Conservation (phyloP, 2,797 vertebrate genomes). For the Galaxias olidus region DNA sequence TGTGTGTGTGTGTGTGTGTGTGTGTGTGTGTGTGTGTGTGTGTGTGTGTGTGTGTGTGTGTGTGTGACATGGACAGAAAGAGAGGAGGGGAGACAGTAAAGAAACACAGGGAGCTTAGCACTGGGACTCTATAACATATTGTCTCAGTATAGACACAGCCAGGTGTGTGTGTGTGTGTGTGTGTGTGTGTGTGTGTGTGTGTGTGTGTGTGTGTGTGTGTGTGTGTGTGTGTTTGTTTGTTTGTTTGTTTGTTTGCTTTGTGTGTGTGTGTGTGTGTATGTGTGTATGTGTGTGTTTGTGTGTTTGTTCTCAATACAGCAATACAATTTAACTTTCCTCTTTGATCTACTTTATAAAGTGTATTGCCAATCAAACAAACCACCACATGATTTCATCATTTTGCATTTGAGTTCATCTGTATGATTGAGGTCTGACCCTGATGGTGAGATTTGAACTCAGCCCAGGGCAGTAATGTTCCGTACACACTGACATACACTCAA, state of each 20-base stretch:
- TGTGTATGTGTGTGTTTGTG: slow-evolving; percentile 41
- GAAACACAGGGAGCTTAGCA: not conserved
- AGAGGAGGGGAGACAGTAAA: not conserved
- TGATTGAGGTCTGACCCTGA: no score
- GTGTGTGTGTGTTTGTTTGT: slow-evolving; percentile 16
- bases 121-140: not conserved
- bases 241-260: not conserved
- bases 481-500: no score
- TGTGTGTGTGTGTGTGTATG: not conserved
- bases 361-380: no score
- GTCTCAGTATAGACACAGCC: not conserved
- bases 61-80: not conserved
- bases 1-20: not conserved
- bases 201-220: slow-evolving; percentile 6
- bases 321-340: no score
- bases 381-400: no score
- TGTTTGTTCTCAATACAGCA: no score
- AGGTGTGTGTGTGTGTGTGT: slow-evolving; percentile 7
- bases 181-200: slow-evolving; percentile 9
- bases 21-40: not conserved
- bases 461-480: no score
- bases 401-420: no score
- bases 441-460: no score
- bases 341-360: no score
- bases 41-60: not conserved